phyloP scores from a whole-genome alignment of 2,797 vertebrate genomes.

The Prionace glauca region DNA sequence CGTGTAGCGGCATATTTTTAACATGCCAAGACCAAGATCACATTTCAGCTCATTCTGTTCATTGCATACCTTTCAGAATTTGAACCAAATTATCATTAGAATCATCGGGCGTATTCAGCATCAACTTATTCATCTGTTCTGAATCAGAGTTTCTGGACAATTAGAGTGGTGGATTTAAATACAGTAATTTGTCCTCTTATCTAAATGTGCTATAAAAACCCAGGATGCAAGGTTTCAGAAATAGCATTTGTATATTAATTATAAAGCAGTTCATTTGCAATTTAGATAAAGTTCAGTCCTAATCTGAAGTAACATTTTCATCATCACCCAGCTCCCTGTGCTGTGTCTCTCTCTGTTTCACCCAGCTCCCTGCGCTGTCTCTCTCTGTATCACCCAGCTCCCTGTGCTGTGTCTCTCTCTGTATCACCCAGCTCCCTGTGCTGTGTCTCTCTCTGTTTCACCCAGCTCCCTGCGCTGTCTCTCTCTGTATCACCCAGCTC shows the following conservation, averaged over 20 bases:
- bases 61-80: constrained; percentile 34
- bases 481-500: no score
- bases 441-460: not conserved
- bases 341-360: not conserved
- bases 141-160: constrained; percentile 9
- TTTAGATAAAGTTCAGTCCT: not conserved
- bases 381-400: not conserved
- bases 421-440: not conserved
- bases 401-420: not conserved
- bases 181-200: constrained; percentile 15
- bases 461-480: no score
- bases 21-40: constrained; percentile 31
- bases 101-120: not conserved
- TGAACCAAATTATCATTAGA: constrained; percentile 13
- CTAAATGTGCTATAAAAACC: not conserved
- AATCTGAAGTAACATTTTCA: not conserved
- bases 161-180: constrained; percentile 22
- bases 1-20: constrained; percentile 34
- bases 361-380: no score
- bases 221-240: not conserved
- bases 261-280: not conserved
- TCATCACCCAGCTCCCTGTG: not conserved
- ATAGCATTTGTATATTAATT: not conserved
- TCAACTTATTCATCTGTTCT: constrained; percentile 22
- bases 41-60: constrained; percentile 29